Evolutionary conservation across 1,140 invertebrate genomes (phyloP), one percentile per base, ranked within the genome.

Genomic region (Hermetia illucens): DNA sequence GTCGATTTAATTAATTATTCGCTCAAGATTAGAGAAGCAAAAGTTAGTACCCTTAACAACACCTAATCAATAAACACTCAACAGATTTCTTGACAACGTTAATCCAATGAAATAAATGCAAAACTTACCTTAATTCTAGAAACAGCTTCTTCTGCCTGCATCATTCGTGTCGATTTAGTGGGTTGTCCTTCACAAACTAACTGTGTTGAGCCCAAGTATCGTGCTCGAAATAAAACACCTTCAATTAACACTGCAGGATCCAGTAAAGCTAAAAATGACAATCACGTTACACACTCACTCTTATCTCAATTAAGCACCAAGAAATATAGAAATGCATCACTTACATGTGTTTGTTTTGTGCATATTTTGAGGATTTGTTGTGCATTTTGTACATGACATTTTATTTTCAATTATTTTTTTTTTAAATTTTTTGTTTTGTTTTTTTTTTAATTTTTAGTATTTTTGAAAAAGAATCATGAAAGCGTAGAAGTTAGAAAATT

Each of bases 71-170:
- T n/a, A n/a, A n/a, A n/a, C n/a, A n/a, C n/a, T n/a, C n/a, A n/a
- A n/a, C n/a, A n/a, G n/a, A n/a, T n/a, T n/a, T n/a, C n/a, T n/a
- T n/a, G n/a, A n/a, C n/a, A n/a, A n/a, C n/a, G n/a, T n/a, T n/a
- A n/a, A n/a, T n/a, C n/a, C n/a, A n/a, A n/a, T n/a, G n/a, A n/a
- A n/a, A n/a, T 27, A 27, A 27, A 27, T 20, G 17, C 21, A 35
- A 18, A 16, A 44, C 36, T 58, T 77, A 94, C 91, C 86, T 98
- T 98, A 51, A 98, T 97, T 58, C 93, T 76, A 9, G 90, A 93
- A 2, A 98, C 93, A 9, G 94, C 94, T 66, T 98, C 93, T 65
- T 98, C 93, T 3, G 94, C 94, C 57, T 98, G 94, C 69, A 95
- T 88, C 93, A 98, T 98, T 42, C 95, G 71, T 8, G 93, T 95